Evolutionary conservation across 2,888 invertebrate genomes (phyloP).

Genomic region (Carterocephalus palaemon): DNA sequence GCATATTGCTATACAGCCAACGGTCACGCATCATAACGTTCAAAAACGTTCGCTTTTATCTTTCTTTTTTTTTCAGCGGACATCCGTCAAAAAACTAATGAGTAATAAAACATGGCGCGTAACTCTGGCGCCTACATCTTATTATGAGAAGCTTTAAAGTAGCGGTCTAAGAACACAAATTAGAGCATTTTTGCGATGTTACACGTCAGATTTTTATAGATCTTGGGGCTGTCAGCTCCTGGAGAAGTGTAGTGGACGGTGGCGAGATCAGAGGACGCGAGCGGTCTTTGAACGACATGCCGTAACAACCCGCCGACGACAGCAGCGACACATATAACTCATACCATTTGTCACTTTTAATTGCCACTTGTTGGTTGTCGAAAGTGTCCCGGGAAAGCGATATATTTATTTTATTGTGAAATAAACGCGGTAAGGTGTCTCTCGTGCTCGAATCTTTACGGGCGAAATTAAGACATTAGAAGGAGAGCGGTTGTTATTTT

Average conservation of each 20-base stretch:
- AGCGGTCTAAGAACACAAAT: slow-evolving; percentile 30
- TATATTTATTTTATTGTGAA: slow-evolving; percentile 75
- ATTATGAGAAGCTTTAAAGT: slow-evolving; percentile 14
- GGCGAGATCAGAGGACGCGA: slow-evolving; percentile 55
- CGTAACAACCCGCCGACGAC: slow-evolving; percentile 49
- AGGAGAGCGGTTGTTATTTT: slow-evolving; percentile 43
- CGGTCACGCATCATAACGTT: slow-evolving; percentile 55
- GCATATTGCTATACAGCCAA: slow-evolving; percentile 45
- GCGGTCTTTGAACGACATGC: slow-evolving; percentile 52
- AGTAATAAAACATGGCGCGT: slow-evolving; percentile 36
- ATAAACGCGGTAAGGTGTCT: slow-evolving; percentile 48
- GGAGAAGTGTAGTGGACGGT: slow-evolving; percentile 45
- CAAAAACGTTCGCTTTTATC: slow-evolving; percentile 51
- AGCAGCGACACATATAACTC: slow-evolving; percentile 50
- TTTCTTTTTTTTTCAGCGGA: slow-evolving; percentile 55
- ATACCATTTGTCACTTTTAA: slow-evolving; percentile 78
- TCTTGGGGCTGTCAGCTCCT: slow-evolving; percentile 36
- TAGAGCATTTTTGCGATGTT: slow-evolving; percentile 25
- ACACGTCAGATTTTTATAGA: slow-evolving; percentile 28
- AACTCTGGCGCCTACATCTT: slow-evolving; percentile 45
- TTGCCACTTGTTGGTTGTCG: slow-evolving; percentile 72
- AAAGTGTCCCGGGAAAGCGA: slow-evolving; percentile 59
- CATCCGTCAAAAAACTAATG: slow-evolving; percentile 52
- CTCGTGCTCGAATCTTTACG: slow-evolving; percentile 28
- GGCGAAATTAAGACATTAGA: slow-evolving; percentile 62